phyloP scores from a whole-genome alignment of 2,888 invertebrate species.

The Ormyrus rosae region DNA sequence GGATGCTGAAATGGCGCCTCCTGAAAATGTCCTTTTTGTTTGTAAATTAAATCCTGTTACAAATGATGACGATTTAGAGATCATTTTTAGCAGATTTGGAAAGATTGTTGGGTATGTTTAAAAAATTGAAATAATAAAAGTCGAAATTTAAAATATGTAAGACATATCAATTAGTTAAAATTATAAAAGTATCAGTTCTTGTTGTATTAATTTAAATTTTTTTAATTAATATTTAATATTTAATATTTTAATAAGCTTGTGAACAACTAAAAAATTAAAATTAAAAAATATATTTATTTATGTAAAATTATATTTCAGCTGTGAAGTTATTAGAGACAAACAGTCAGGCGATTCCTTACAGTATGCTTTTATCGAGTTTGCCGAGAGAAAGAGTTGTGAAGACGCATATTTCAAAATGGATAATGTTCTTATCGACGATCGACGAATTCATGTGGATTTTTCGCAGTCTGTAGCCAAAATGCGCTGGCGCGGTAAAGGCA shows the following conservation, averaged over 20 bases:
- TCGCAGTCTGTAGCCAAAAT: conserved; percentile 98
- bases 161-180: no score
- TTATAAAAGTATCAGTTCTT: no score
- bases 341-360: conserved; percentile 96
- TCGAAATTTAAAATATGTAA: no score
- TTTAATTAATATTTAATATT: conserved; percentile 12
- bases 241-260: neutral
- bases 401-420: conserved; percentile 99
- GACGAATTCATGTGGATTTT: conserved; percentile 99
- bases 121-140: no score
- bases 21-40: conserved; percentile 99
- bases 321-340: conserved; percentile 97
- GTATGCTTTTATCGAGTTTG: conserved; percentile 99
- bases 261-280: neutral
- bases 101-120: conserved; percentile 83
- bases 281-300: neutral
- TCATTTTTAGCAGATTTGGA: conserved; percentile 98
- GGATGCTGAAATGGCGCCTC: conserved; percentile 97
- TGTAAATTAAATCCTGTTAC: conserved; percentile 99
- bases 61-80: conserved; percentile 96
- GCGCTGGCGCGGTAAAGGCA: conserved; percentile 92
- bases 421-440: conserved; percentile 98
- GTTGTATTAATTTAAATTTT: neutral
- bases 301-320: conserved; percentile 74
- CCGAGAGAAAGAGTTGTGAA: conserved; percentile 93